Base-by-base conservation (phyloP, 1,140 invertebrate species). In the Drosophila seguyi region DNA sequence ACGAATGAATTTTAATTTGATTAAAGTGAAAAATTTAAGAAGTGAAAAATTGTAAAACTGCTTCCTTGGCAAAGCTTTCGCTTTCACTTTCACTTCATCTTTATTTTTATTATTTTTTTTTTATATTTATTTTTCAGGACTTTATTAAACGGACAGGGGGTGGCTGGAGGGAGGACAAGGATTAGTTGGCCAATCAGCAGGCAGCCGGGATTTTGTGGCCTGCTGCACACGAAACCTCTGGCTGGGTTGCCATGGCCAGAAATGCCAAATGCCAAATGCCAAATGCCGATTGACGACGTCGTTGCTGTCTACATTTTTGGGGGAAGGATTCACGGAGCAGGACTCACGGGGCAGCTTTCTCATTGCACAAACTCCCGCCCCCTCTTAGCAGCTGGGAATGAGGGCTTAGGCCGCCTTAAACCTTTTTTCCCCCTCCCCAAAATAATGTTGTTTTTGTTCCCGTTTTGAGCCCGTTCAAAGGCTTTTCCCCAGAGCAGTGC, bases 1-100 rank as follows among this genome's bases (percentile, higher is more conserved):
- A 77, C 88, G 88, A 91, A 91, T 91, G 88, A 91, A 91, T 91
- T 91, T 88, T 91, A 91, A 91, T 91, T 91, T 91, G 84, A 91
- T 91, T 91, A 91, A 91, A 91, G 83, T 87, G 83, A 84, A 91
- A 91, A 91, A 91, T 91, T 83, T 80, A 83, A 88, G 91, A 91
- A 91, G 83, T 86, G 83, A 83, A 91, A 90, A 91, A 91, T 91
- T 84, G 83, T 81, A 88, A 88, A 84, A 79, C n/a, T 76, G 45
- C 57, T 34, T 57, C 27, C 56, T 59, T 25, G 55, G 48, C 67
- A 44, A 78, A 79, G 68, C 82, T 75, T 73, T 27, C 50, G 45
- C 45, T 31, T 63, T 63, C 63, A 13, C 63, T 61, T 71, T 71
- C 56, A 53, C 65, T 71, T 61, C 36, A 29, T 16, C 14, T 18